A percentile compares a stretch with the other conserved stretches of the same genome.
Evolutionary conservation across 2,888 invertebrate genomes (phyloP).

Genomic region (Pyrocoelia pectoralis): DNA sequence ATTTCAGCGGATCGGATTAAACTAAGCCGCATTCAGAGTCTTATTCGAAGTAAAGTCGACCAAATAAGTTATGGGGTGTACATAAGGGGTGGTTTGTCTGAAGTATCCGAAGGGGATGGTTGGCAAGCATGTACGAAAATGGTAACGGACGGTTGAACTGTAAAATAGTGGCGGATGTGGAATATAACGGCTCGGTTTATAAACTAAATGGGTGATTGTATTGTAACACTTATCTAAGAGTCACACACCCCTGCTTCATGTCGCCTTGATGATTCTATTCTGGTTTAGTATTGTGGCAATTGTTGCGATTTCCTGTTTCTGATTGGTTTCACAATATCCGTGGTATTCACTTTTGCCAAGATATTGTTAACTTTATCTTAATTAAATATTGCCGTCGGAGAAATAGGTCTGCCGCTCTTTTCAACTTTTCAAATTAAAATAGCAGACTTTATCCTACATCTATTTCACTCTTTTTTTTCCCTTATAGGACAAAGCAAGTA

Average conservation of each 20-base stretch:
- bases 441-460: no score
- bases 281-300: slow-evolving; percentile 47
- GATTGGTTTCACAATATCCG: slow-evolving; percentile 43
- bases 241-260: slow-evolving; percentile 43
- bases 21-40: slow-evolving; percentile 38
- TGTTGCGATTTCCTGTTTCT: slow-evolving; percentile 50
- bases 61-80: slow-evolving; percentile 28
- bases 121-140: slow-evolving; percentile 31
- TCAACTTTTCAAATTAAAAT: neutral
- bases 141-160: slow-evolving; percentile 33
- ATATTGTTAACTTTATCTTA: slow-evolving; percentile 6
- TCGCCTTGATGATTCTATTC: slow-evolving; percentile 47
- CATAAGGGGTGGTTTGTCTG: neutral
- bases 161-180: slow-evolving; percentile 27
- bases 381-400: neutral
- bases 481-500: no score
- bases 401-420: neutral
- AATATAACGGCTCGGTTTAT: slow-evolving; percentile 27
- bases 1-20: slow-evolving; percentile 57
- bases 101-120: slow-evolving; percentile 16
- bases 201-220: slow-evolving; percentile 36
- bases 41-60: slow-evolving; percentile 33
- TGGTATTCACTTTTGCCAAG: slow-evolving; percentile 8
- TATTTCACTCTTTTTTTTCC: no score
- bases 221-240: slow-evolving; percentile 47